These are phyloP conservation scores for Drosophila persimilis DNA, from an alignment of 1,140 invertebrate species.

Conservation along the genomic window DNA sequence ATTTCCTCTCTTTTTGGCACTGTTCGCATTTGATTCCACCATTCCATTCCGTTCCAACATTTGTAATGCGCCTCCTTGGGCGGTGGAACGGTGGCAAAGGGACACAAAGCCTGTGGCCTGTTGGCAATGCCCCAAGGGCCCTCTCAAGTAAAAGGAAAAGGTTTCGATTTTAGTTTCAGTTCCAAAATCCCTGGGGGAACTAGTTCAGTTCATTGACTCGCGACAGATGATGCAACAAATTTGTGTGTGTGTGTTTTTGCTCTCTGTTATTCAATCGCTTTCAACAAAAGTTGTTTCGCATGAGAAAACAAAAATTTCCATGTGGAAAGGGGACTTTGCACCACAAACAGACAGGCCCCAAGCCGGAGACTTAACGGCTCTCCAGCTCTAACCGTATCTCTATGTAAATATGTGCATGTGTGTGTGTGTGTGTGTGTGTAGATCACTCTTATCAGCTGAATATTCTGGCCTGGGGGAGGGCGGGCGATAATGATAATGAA, in stretches of 20 bases:
- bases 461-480: not conserved
- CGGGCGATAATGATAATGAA: constrained; percentile 43
- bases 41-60: no score
- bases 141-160: no score
- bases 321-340: constrained; percentile 6
- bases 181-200: not conserved
- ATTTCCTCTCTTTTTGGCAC: no score
- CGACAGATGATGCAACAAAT: constrained; percentile 27
- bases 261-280: constrained; percentile 34
- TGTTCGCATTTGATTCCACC: no score
- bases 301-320: constrained; percentile 49
- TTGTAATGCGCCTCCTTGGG: no score
- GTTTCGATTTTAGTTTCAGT: no score
- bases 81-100: no score
- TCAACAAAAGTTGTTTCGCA: constrained; percentile 39
- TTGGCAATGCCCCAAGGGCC: no score
- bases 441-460: constrained; percentile 5
- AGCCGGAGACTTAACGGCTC: constrained; percentile 23
- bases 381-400: not conserved
- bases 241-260: constrained; percentile 2
- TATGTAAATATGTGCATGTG: constrained; percentile 23
- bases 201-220: constrained; percentile 30
- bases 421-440: constrained; percentile 6
- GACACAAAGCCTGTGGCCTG: no score
- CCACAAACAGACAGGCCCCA: not conserved